Base-by-base conservation (phyloP, 2,888 invertebrate species). In the Dryobotodes eremita region DNA sequence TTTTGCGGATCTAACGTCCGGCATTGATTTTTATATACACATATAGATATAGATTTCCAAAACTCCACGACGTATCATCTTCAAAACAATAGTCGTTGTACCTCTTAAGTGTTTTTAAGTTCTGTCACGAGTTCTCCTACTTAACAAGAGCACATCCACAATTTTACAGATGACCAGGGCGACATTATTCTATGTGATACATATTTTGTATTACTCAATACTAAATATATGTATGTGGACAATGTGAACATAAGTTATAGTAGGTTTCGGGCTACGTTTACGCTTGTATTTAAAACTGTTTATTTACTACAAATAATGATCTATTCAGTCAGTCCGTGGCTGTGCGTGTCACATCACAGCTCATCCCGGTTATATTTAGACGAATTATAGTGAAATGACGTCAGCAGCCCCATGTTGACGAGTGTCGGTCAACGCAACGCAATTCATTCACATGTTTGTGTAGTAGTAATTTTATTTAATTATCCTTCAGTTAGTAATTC, bases 321-420 rank as follows among this genome's bases (percentile, higher is more conserved):
- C 26, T 61, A 73, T 73, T 81, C 55, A 48, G 55, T 7, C n/a
- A 66, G 59, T 8, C 53, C 68, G 23, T 53, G 5, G 20, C 53
- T 20, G 71, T 46, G 86, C n/a, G 64, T 75, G 71, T 71, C 84
- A 75, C 78, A 57, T 50, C 87, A 59, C 75, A 65, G 62, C 80
- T 86, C 84, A 78, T 78, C 73, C 84, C 71, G 68, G 87, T 86
- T 84, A 87, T 87, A 80, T 87, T 78, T 87, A 87, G 89, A 83
- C 74, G 46, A 31, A 69, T 89, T 80, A 89, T 87, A 87, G 78
- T 73, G 79, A 81, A 79, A 74, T 68, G 50, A 87, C 87, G 87
- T 89, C 87, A 89, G 31, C 36, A 70, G 53, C 48, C 71, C n/a
- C 64, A 65, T 66, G 86, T 66, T 83, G 57, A 73, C 66, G 57